Evolutionary conservation across 2,888 invertebrate species (phyloP).

Genomic region (Drosophila pseudotalamancana): DNA sequence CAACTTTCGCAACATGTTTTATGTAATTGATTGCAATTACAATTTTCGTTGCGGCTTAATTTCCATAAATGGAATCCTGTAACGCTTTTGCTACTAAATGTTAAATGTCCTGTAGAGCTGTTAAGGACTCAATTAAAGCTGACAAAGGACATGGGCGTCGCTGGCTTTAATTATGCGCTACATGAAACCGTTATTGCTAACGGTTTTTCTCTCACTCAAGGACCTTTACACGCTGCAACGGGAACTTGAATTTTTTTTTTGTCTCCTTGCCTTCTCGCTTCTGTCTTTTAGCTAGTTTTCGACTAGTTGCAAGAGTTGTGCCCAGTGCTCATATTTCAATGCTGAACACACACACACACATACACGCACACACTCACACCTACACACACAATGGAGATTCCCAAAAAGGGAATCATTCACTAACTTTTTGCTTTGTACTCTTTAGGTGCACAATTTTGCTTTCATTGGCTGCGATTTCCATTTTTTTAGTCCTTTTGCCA

Average conservation of each 20-base stretch:
- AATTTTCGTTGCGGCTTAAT: no score
- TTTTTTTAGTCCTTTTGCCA: slow-evolving; percentile 1
- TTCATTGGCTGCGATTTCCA: slow-evolving; percentile 3
- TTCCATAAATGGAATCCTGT: no score
- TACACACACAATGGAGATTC: not conserved
- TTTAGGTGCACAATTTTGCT: not conserved
- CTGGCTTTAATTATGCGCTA: slow-evolving; percentile 44
- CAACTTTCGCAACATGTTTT: slow-evolving; percentile 40
- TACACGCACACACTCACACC: not conserved
- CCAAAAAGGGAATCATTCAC: not conserved
- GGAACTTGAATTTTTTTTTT: slow-evolving; percentile 22
- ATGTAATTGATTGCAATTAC: slow-evolving; percentile 33
- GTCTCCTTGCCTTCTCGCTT: not conserved
- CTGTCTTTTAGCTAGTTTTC: slow-evolving; percentile 10
- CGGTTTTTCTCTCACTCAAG: slow-evolving; percentile 22
- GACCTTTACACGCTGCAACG: not conserved
- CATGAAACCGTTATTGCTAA: slow-evolving; percentile 42
- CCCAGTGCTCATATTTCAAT: slow-evolving; percentile 9
- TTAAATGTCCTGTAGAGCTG: not conserved
- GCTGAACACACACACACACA: slow-evolving; percentile 6
- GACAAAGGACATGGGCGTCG: slow-evolving; percentile 5
- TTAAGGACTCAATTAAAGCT: slow-evolving; percentile 7
- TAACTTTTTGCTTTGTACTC: not conserved
- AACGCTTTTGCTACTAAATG: no score
- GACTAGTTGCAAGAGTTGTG: slow-evolving; percentile 4